Percentiles rank a stretch among this genome's conserved stretches.
These are phyloP conservation scores for Otolemur garnettii DNA, from an alignment of 2,113 vertebrate species.

Conservation along the genomic window DNA sequence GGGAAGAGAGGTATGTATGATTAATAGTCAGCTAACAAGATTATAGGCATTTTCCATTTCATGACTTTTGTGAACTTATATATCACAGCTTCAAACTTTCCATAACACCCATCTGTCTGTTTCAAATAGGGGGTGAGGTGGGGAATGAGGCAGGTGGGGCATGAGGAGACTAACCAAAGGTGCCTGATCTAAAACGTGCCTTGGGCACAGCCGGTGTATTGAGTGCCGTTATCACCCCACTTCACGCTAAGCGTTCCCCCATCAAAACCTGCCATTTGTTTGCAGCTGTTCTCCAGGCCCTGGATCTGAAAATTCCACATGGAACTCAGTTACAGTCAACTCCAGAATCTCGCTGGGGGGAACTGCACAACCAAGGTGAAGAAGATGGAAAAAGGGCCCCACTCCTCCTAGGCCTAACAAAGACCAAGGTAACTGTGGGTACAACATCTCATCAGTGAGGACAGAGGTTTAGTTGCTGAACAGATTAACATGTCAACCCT, in stretches of 20 bases:
- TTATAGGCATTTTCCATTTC: neutral
- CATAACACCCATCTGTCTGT: neutral
- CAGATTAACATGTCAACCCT: neutral
- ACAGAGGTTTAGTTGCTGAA: neutral
- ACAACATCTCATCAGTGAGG: neutral
- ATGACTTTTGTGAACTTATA: neutral
- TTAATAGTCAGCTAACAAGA: neutral
- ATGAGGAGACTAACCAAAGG: neutral
- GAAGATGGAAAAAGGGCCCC: neutral
- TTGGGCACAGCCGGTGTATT: fast-evolving
- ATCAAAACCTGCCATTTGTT: neutral
- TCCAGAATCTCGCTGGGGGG: neutral
- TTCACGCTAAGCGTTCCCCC: fast-evolving
- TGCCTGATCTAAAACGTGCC: neutral
- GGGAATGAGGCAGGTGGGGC: neutral
- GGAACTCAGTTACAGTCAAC: neutral
- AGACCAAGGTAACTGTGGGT: neutral
- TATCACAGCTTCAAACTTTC: neutral
- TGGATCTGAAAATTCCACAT: neutral
- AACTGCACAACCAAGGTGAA: neutral
- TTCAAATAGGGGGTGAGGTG: neutral
- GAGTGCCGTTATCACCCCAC: fast-evolving
- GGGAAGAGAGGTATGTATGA: neutral
- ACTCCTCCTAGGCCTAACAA: neutral
- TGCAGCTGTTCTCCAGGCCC: neutral